A percentile compares a stretch with the other conserved stretches of the same genome.
Evolutionary conservation across 1,140 invertebrate genomes (phyloP).

Genomic region (Diorhabda carinulata): DNA sequence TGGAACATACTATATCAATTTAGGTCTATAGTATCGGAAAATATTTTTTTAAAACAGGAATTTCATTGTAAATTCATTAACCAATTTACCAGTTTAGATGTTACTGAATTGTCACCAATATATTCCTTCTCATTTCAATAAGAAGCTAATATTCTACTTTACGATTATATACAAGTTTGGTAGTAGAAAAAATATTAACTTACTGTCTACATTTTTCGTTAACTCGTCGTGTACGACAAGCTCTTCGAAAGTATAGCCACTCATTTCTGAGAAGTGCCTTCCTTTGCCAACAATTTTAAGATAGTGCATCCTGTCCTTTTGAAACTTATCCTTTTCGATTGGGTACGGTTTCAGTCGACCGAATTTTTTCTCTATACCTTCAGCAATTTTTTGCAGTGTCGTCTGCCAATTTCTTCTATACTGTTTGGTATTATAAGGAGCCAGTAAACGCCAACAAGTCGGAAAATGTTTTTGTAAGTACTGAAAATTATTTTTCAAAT

Average conservation of each 20-base stretch:
- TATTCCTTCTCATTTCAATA: too few relatives aligned
- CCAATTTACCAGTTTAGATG: too few relatives aligned
- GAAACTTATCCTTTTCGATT: constrained; percentile 53
- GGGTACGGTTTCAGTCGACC: constrained; percentile 58
- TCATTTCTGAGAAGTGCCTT: constrained; percentile 50
- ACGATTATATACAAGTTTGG: neutral
- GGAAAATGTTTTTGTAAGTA: constrained; percentile 57
- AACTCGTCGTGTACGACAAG: constrained; percentile 41
- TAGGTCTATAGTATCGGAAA: too few relatives aligned
- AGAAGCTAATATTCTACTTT: too few relatives aligned
- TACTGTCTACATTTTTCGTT: constrained; percentile 37
- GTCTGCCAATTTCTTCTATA: constrained; percentile 54
- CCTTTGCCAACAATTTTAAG: constrained; percentile 54
- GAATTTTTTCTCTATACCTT: constrained; percentile 58
- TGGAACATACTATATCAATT: too few relatives aligned
- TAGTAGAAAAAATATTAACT: neutral
- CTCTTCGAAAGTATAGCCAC: constrained; percentile 43
- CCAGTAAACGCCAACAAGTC: constrained; percentile 42
- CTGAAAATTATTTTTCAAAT: constrained; percentile 28
- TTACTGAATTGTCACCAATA: too few relatives aligned
- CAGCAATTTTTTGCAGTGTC: constrained; percentile 54
- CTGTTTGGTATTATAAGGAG: constrained; percentile 47
- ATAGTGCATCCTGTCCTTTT: constrained; percentile 55
- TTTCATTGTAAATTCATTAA: too few relatives aligned
- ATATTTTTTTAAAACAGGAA: too few relatives aligned